Percentiles rank a stretch among this genome's conserved stretches.
These are phyloP conservation scores for Stegodyphus mimosarum DNA, from an alignment of 1,140 invertebrate species.

Conservation along the genomic window DNA sequence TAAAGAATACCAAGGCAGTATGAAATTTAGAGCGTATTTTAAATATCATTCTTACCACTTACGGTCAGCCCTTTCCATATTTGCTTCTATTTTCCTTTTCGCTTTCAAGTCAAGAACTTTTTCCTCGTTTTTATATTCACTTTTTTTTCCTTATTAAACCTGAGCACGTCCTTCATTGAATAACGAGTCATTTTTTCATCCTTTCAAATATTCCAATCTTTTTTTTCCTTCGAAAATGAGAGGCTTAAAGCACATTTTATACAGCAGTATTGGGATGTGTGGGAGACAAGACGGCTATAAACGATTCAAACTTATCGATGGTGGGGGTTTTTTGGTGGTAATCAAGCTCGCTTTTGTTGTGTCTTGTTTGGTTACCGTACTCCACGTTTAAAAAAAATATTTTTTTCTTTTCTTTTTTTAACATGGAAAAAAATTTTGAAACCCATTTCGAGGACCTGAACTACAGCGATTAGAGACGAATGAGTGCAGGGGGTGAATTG, in stretches of 20 bases:
- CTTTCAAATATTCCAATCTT: not conserved
- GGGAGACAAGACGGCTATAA: not conserved
- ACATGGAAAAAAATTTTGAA: not conserved
- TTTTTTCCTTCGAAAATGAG: not conserved
- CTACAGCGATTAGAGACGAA: not conserved
- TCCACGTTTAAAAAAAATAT: not conserved
- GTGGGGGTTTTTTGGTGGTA: not conserved
- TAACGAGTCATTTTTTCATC: not conserved
- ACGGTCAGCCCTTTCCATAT: not conserved
- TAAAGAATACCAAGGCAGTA: not conserved
- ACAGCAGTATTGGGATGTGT: not conserved
- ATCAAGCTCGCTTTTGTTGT: not conserved
- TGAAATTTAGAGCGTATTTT: not conserved
- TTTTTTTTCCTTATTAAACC: constrained; percentile 1
- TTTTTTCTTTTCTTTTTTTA: not conserved
- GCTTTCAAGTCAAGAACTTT: not conserved
- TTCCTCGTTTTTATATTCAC: not conserved
- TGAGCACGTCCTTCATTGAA: not conserved
- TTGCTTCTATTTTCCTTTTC: not conserved
- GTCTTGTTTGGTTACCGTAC: not conserved
- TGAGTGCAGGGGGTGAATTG: too few species aligned
- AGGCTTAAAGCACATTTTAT: not conserved
- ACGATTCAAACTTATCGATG: not conserved
- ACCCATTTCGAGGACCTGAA: not conserved
- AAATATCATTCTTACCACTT: not conserved